Conservation (phyloP, 1,140 invertebrate genomes). For the Harlomillsia oculata region DNA sequence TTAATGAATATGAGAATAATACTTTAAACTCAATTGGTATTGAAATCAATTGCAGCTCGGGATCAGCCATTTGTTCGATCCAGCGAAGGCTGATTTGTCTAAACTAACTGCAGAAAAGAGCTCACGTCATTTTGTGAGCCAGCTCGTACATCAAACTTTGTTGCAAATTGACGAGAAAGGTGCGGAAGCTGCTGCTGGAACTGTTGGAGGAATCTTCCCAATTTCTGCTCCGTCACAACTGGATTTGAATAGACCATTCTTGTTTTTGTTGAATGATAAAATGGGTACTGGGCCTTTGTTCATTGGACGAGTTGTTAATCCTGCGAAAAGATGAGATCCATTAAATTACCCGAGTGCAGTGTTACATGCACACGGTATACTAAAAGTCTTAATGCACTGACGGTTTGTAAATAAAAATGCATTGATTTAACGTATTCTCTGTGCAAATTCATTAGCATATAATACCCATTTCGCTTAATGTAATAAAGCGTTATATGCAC, state of each 20-base stretch:
- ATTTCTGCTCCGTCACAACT: conserved; percentile 29
- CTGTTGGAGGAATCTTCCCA: conserved; percentile 13
- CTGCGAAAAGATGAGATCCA: too few relatives aligned
- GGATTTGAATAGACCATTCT: conserved; percentile 17
- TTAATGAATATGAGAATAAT: neutral
- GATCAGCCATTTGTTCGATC: conserved; percentile 15
- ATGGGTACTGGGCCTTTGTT: conserved; percentile 24
- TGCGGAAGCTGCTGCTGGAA: conserved; percentile 18
- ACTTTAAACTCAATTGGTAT: neutral
- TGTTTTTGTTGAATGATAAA: conserved; percentile 24
- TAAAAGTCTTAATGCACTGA: too few relatives aligned
- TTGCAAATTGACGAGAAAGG: conserved; percentile 26
- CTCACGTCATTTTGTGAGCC: conserved; percentile 7
- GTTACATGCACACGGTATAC: too few relatives aligned
- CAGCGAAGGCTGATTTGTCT: conserved; percentile 6
- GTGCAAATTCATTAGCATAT: too few relatives aligned
- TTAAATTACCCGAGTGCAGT: too few relatives aligned
- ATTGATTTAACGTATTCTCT: too few relatives aligned
- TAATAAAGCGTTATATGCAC: too few relatives aligned
- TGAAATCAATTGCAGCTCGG: conserved; percentile 15
- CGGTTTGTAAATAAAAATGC: too few relatives aligned
- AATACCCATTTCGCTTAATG: too few relatives aligned
- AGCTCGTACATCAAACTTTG: conserved; percentile 20
- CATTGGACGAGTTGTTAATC: conserved; percentile 23
- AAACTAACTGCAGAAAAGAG: neutral